Evolutionary conservation across 1,140 invertebrate species (phyloP), one percentile per base, ranked within the genome.

Genomic region (Hypsibius dujardini): DNA sequence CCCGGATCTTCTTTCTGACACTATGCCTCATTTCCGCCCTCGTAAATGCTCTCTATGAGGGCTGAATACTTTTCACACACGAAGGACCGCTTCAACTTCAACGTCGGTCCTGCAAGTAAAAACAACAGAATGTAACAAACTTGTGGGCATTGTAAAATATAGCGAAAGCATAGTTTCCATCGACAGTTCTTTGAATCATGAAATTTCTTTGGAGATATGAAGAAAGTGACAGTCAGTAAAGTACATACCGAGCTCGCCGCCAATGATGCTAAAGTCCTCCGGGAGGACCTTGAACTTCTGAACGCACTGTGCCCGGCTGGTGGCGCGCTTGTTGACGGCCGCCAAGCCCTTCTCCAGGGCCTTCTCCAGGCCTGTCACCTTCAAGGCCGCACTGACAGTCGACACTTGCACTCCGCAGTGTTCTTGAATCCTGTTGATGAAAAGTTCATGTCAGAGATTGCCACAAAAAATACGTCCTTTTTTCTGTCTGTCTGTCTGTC

Each of bases 331-430:
- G 79, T 95, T 95, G 45, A 87, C 88, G 74, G 84, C 81, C 72
- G 86, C 83, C 71, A 95, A 87, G 45, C 86, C 90, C 47, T 84
- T 84, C 78, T 92, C 84, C 73, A 92, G 87, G 3, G 84, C 87
- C 74, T 85, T 82, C 75, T 84, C 80, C 69, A 89, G 62, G 42
- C 62, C 45, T 12, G 62, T 7, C 62, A 67, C 7, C 42, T 42
- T 42, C 7, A 67, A 3, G 62, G 62, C 62, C 42, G 12, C 62
- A 12, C 3, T 7, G 3, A 67, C 62, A 14, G 62, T 67, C 7
- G 3, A 14, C 7, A 67, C 62, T 14, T 42, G 3, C 42, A 14
- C 7, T 3, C 62, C 62, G 62, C 7, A 7, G 7, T 67, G 12
- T 42, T 67, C 62, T 42, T 67, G 3, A 67, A 67, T 67, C 62